Percentiles rank a stretch among this genome's conserved stretches.
phyloP scores from a whole-genome alignment of 2,113 vertebrate species.

The Muntiacus reevesi region DNA sequence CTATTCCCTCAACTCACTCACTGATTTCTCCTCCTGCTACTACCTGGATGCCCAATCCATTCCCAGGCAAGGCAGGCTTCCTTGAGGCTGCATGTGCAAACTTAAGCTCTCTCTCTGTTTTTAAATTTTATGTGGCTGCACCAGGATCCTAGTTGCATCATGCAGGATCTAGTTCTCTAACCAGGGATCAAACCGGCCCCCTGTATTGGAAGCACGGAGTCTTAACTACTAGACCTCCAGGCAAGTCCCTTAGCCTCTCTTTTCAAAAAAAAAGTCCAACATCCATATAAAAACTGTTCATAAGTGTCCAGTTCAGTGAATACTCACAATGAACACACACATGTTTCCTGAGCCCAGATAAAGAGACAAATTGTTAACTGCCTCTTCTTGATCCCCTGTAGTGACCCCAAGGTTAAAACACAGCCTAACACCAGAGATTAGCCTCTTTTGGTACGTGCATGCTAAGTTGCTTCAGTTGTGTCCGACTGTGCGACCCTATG shows the following conservation, averaged over 20 bases:
- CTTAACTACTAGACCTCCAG: neutral
- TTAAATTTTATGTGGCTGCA: neutral
- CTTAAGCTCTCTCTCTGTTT: neutral
- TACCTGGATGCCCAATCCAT: neutral
- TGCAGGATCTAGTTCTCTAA: neutral
- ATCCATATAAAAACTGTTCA: neutral
- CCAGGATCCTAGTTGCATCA: neutral
- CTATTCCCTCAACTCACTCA: neutral
- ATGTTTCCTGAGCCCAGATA: neutral
- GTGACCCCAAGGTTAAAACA: neutral
- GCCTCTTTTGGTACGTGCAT: neutral
- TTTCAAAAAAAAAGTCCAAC: neutral
- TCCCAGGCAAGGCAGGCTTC: neutral
- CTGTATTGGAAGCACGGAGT: neutral
- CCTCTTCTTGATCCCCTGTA: neutral
- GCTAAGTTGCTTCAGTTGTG: neutral
- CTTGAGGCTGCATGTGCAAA: neutral
- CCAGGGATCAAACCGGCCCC: neutral
- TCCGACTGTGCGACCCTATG: neutral
- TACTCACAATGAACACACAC: neutral
- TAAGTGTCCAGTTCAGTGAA: neutral
- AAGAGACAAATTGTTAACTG: neutral
- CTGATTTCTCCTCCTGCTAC: neutral
- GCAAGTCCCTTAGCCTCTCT: neutral
- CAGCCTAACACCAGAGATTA: neutral